Evolutionary conservation across 53 echinoderm and acorn worm genomes (phyloP).

Genomic region (Antedon mediterranea): DNA sequence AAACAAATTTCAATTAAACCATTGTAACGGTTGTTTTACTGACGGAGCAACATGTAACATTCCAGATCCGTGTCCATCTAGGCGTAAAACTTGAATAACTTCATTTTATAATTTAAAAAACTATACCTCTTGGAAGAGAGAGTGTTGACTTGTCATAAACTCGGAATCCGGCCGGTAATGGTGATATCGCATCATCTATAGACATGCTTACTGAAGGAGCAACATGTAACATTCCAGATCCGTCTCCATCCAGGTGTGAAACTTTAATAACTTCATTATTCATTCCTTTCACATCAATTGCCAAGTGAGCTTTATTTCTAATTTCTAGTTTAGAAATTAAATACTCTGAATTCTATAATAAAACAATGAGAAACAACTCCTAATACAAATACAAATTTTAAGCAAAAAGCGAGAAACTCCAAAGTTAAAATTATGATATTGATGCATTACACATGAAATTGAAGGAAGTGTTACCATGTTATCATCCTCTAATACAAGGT

Average conservation of each 20-base stretch:
- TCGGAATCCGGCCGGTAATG: conserved; percentile 54
- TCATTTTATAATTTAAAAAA: conserved; percentile 4
- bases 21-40: no score
- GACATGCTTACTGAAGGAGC: conserved; percentile 17
- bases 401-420: no score
- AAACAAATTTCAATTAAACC: no score
- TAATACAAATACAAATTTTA: no score
- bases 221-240: conserved; percentile 43
- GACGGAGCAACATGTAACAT: conserved; percentile 30
- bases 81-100: conserved; percentile 12
- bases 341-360: conserved; percentile 10
- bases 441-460: no score
- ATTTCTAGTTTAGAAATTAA: conserved; percentile 19
- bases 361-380: no score
- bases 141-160: conserved; percentile 33
- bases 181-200: conserved; percentile 35
- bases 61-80: conserved; percentile 46
- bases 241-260: conserved; percentile 37
- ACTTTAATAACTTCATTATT: conserved; percentile 12
- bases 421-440: no score
- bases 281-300: conserved; percentile 21
- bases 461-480: no score
- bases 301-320: conserved; percentile 27
- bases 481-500: neutral
- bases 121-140: conserved; percentile 57